phyloP scores from a whole-genome alignment of 2,797 vertebrate genomes.

The Galago senegalensis region DNA sequence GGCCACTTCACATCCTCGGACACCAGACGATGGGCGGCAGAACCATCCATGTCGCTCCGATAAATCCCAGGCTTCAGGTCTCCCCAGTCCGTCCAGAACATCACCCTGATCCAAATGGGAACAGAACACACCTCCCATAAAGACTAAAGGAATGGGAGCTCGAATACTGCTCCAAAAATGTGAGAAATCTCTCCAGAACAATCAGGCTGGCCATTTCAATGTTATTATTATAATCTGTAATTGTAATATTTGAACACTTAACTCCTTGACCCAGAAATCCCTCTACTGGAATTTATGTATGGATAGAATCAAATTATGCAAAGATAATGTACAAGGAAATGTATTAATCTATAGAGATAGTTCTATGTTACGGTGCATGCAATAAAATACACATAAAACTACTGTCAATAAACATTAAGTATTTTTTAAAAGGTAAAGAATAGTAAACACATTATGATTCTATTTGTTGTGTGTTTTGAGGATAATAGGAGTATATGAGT shows the following conservation, averaged over 20 bases:
- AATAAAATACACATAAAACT: slow-evolving; percentile 18
- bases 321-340: neutral
- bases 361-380: neutral
- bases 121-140: neutral
- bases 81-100: slow-evolving; percentile 99
- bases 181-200: neutral
- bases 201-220: neutral
- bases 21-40: slow-evolving; percentile 92
- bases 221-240: too few relatives aligned
- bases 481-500: neutral
- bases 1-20: slow-evolving; percentile 97
- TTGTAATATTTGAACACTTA: neutral
- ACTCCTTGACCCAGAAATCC: neutral
- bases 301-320: neutral
- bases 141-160: neutral
- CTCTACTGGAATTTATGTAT: neutral
- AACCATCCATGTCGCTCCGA: slow-evolving; percentile 96
- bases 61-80: slow-evolving; percentile 95
- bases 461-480: neutral
- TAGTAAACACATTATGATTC: neutral
- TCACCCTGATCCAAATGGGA: slow-evolving; percentile 90
- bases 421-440: neutral
- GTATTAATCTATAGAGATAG: neutral
- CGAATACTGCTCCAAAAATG: neutral
- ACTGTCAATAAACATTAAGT: neutral